A percentile compares a stretch with the other conserved stretches of the same genome.
phyloP scores from a whole-genome alignment of 1,140 invertebrate genomes.

The Coboldia fuscipes region DNA sequence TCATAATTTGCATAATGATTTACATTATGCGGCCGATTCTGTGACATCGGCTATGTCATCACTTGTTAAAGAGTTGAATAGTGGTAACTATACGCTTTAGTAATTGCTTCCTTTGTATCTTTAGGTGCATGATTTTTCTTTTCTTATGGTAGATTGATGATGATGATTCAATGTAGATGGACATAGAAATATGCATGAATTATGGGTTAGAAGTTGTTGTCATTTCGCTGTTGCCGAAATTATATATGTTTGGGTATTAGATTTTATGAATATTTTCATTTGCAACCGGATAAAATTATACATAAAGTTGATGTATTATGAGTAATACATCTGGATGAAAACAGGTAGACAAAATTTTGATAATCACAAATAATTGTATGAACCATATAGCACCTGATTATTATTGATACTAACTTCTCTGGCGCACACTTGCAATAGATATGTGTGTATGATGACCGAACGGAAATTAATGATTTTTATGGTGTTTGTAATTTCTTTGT shows the following conservation, averaged over 20 bases:
- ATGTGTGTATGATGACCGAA: constrained; percentile 8
- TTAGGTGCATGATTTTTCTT: background rate
- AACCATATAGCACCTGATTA: background rate
- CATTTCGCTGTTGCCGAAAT: constrained; percentile 11
- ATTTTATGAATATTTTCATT: constrained; percentile 1
- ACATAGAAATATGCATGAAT: constrained; percentile 4
- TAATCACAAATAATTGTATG: background rate
- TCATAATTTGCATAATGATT: constrained; percentile 63
- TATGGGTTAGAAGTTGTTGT: constrained; percentile 8
- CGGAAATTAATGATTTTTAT: constrained; percentile 16
- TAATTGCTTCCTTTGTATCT: too few relatives aligned
- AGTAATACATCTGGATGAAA: constrained; percentile 6
- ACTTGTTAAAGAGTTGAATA: constrained; percentile 83
- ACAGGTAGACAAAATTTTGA: constrained; percentile 6
- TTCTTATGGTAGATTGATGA: too few relatives aligned
- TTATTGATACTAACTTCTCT: background rate
- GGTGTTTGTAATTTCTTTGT: constrained; percentile 11
- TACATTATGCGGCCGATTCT: constrained; percentile 80
- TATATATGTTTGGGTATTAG: constrained; percentile 2
- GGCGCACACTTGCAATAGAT: constrained; percentile 5
- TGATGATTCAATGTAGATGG: background rate
- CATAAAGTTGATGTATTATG: background rate
- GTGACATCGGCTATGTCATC: constrained; percentile 93
- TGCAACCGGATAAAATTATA: too few relatives aligned
- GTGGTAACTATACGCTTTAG: constrained; percentile 34